phyloP scores from a whole-genome alignment of 2,888 invertebrate species.

The Phortica okadai region DNA sequence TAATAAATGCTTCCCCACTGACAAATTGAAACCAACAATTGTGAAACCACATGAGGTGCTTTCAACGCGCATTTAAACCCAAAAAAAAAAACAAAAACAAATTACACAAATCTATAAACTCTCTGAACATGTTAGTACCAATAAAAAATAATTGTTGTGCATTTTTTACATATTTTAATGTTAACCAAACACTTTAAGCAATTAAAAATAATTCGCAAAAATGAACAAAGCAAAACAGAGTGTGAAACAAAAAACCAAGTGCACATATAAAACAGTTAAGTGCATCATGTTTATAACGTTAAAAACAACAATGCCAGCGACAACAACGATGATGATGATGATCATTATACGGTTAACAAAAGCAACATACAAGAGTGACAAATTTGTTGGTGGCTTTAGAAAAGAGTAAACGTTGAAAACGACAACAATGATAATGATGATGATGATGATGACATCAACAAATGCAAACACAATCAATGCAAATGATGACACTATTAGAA shows the following conservation, averaged over 20 bases:
- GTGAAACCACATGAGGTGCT: not conserved
- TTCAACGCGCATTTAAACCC: not conserved
- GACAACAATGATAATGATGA: too few species aligned
- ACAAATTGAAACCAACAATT: conserved; percentile 5
- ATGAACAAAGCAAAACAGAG: not conserved
- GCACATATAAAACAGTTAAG: conserved; percentile 1
- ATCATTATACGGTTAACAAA: not conserved
- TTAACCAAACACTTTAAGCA: not conserved
- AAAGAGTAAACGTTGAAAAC: not conserved
- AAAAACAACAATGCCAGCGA: not conserved
- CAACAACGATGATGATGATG: not conserved
- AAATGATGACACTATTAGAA: not conserved
- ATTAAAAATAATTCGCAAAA: conserved; percentile 14
- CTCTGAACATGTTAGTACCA: not conserved
- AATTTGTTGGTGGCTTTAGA: not conserved
- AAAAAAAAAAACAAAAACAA: not conserved
- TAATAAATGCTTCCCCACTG: not conserved
- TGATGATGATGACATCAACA: not conserved
- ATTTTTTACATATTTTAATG: not conserved
- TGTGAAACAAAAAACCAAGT: not conserved
- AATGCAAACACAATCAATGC: conserved; percentile 17
- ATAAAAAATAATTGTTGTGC: not conserved
- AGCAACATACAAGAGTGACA: not conserved
- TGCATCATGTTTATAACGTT: not conserved
- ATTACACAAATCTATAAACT: not conserved